Base-by-base conservation (phyloP, 2,888 invertebrate genomes). In the Erebia palarica region DNA sequence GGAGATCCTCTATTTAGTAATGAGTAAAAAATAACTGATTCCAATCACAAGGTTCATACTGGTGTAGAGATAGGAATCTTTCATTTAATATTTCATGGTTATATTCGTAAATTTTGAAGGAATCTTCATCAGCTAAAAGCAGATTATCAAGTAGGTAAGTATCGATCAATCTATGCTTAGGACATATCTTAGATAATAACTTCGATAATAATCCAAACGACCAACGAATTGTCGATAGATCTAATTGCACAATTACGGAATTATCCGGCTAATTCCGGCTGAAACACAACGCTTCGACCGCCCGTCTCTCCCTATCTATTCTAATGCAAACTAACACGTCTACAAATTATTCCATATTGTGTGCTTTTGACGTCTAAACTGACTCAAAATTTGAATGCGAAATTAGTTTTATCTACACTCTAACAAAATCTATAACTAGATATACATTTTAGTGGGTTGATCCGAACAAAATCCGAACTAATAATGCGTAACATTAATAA, bases 251-350 rank as follows among this genome's bases (percentile, higher is more conserved):
- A 89, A 91, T 92, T 92, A 92, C 85, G 84, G 85, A 84, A 91
- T 92, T 90, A 92, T 88, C 89, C 85, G 88, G 87, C 90, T 91
- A 91, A 91, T 91, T 90, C 87, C 84, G 87, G 86, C 82, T 88
- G 92, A 91, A 91, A 90, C 86, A 51, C 63, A 78, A 77, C 77
- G 76, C 78, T 78, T 75, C 71, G 63, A 57, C 13, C 59, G 67
- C 63, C 74, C 70, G 68, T 69, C 73, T 73, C 67, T 65, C 78
- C 80, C 80, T 76, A 79, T 74, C 83, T 79, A 86, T 88, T 89
- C 86, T 90, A 86, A 91, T 90, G 88, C 86, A 86, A 89, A 91
- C 86, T 86, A 88, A 85, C 83, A 78, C 80, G 79, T 83, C 81
- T 79, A 86, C 82, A 87, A 86, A 87, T 88, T 87, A 88, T 85